Percentiles rank a stretch among this genome's conserved stretches.
These are phyloP conservation scores for Lycaon pictus DNA, from an alignment of 2,113 vertebrate genomes.

Conservation along the genomic window DNA sequence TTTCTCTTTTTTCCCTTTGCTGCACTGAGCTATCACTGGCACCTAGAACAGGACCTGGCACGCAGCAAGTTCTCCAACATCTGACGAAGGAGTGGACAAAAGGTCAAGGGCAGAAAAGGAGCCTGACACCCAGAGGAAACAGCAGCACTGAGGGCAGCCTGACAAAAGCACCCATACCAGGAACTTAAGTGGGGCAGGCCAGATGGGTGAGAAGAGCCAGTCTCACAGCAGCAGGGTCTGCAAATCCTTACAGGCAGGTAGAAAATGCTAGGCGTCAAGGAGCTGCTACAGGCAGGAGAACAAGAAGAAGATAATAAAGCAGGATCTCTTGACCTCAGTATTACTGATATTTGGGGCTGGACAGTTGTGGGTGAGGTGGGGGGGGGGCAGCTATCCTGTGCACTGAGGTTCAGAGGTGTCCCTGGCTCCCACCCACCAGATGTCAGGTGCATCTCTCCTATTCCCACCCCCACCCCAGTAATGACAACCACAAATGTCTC, in stretches of 20 bases:
- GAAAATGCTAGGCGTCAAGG: rapidly evolving
- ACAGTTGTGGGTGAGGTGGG: rapidly evolving
- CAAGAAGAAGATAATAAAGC: background rate
- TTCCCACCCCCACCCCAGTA: background rate
- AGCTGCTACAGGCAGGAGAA: background rate
- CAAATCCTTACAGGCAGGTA: background rate
- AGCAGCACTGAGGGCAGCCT: background rate
- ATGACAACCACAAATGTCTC: background rate
- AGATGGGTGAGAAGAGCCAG: background rate
- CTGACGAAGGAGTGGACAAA: background rate
- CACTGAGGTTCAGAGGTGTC: background rate
- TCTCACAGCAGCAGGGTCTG: background rate
- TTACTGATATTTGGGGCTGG: background rate
- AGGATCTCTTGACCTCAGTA: background rate
- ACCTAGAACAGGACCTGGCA: background rate
- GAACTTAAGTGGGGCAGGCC: background rate
- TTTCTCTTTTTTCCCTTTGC: background rate
- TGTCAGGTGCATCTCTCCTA: background rate
- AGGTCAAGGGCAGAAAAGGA: background rate
- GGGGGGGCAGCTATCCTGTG: background rate
- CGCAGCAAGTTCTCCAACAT: background rate
- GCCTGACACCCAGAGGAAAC: background rate
- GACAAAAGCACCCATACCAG: rapidly evolving
- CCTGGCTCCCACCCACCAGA: background rate
- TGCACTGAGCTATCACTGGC: rapidly evolving